These are phyloP conservation scores for Nasonia vitripennis DNA, from an alignment of 1,140 invertebrate genomes.

Conservation along the genomic window DNA sequence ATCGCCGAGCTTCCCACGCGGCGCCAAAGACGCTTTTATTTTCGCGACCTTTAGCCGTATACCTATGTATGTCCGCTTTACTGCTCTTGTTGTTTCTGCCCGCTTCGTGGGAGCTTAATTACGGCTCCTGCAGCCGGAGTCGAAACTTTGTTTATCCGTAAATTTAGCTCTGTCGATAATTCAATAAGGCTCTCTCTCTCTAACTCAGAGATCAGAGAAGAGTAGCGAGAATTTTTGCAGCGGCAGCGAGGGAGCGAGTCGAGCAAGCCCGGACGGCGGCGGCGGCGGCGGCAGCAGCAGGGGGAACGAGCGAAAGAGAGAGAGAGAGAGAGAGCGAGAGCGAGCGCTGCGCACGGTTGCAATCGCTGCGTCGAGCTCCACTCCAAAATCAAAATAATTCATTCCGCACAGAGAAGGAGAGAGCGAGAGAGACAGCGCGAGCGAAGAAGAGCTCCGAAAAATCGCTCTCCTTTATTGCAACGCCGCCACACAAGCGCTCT, in stretches of 20 bases:
- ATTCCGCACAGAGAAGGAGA: background rate
- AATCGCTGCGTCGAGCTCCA: background rate
- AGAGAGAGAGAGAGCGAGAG: background rate
- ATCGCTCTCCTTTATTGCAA: background rate
- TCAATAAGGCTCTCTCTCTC: background rate
- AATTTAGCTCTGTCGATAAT: background rate
- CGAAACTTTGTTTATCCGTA: background rate
- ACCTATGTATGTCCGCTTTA: background rate
- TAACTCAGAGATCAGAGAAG: background rate
- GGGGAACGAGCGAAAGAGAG: conserved; percentile 24
- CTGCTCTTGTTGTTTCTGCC: background rate
- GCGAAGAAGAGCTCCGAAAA: conserved; percentile 25
- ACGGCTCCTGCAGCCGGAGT: too few species aligned
- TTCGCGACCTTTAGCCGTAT: background rate
- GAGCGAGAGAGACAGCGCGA: too few species aligned
- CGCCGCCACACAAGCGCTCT: background rate
- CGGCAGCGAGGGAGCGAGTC: background rate
- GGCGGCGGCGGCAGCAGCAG: background rate
- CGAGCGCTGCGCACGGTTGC: background rate
- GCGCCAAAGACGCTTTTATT: background rate
- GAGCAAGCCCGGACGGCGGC: background rate
- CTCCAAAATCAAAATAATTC: background rate
- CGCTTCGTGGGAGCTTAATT: background rate
- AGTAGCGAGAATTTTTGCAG: background rate
- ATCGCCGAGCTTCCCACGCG: background rate